Conservation (phyloP, 2,797 vertebrate genomes). For the Dallia pectoralis region DNA sequence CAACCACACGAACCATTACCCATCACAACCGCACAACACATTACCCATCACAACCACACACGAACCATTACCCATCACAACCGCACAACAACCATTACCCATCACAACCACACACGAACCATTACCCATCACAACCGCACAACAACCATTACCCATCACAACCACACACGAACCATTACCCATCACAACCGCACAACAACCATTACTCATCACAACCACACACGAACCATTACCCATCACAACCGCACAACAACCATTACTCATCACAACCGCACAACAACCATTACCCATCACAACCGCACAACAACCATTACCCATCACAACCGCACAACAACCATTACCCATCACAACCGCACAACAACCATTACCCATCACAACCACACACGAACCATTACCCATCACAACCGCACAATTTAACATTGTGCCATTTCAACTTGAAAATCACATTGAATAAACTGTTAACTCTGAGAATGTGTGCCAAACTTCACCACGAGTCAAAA, state of each 20-base stretch:
- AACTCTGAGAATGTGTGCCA: too few relatives aligned
- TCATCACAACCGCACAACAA: neutral
- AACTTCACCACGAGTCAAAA: too few relatives aligned
- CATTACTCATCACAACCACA: too few relatives aligned
- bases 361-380: too few relatives aligned
- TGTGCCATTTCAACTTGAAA: too few relatives aligned
- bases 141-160: neutral
- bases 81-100: neutral
- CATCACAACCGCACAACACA: slow-evolving; percentile 4
- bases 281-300: neutral
- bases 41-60: slow-evolving; percentile 3
- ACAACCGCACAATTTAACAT: too few relatives aligned
- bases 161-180: neutral
- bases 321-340: neutral
- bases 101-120: neutral
- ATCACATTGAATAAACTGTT: too few relatives aligned
- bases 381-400: too few relatives aligned
- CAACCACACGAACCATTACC: too few relatives aligned
- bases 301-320: too few relatives aligned
- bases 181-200: neutral
- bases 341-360: neutral
- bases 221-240: neutral
- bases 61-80: neutral
- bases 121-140: neutral
- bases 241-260: neutral